phyloP scores from a whole-genome alignment of 2,113 vertebrate genomes.

The Elgaria multicarinata region DNA sequence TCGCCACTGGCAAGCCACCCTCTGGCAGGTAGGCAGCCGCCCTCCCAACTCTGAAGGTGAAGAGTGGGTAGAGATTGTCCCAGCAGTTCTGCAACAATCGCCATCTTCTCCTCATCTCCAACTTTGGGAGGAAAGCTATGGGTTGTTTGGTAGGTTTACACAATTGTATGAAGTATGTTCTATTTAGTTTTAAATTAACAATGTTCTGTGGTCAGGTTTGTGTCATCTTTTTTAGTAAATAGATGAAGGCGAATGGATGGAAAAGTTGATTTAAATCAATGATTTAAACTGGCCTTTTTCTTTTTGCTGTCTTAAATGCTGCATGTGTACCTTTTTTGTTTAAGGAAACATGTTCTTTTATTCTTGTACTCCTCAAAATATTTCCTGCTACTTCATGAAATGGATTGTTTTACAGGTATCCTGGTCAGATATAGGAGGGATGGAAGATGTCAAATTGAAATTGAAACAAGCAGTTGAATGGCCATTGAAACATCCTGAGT shows the following conservation, averaged over 20 bases:
- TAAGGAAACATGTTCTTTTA: too few relatives aligned
- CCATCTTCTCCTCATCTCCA: too few relatives aligned
- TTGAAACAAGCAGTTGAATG: slow-evolving; percentile 96
- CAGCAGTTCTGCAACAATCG: too few relatives aligned
- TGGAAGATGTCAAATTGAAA: slow-evolving; percentile 93
- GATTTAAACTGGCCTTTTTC: background rate
- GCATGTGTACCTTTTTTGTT: background rate
- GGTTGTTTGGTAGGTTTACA: too few relatives aligned
- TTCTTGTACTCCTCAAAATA: background rate
- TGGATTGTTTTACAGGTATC: slow-evolving; percentile 81
- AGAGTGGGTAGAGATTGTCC: too few relatives aligned
- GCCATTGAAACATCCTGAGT: slow-evolving; percentile 92
- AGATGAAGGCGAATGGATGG: background rate
- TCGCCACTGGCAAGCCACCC: too few relatives aligned
- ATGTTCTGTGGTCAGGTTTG: background rate
- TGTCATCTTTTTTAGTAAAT: background rate
- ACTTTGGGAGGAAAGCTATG: too few relatives aligned
- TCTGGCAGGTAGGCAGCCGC: too few relatives aligned
- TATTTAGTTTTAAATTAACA: background rate
- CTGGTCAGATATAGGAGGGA: slow-evolving; percentile 96
- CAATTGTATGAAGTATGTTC: too few relatives aligned
- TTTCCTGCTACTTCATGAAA: slow-evolving; percentile 16
- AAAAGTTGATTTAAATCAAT: background rate
- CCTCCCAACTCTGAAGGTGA: too few relatives aligned
- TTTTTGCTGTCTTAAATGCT: background rate